phyloP scores from a whole-genome alignment of 2,113 vertebrate genomes.

The Pituophis catenifer region DNA sequence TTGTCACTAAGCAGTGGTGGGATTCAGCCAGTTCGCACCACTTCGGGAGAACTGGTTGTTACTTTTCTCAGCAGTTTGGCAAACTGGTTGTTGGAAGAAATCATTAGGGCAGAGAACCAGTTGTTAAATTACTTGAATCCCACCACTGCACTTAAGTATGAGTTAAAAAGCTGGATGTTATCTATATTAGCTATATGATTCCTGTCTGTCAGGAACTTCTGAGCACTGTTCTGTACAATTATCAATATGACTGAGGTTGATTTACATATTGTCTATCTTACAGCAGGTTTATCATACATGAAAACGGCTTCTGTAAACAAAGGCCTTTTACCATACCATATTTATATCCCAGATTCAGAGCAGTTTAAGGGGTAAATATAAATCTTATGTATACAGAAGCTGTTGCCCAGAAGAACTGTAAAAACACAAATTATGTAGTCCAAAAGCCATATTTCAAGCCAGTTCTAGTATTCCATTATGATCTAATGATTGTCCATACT shows the following conservation, averaged over 20 bases:
- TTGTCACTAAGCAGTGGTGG: neutral
- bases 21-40: too few species aligned
- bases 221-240: neutral
- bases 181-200: neutral
- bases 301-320: neutral
- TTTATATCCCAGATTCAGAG: neutral
- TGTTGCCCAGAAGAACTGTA: neutral
- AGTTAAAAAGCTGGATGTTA: neutral
- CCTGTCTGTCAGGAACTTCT: neutral
- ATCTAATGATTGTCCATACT: neutral
- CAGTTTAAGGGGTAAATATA: neutral
- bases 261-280: neutral
- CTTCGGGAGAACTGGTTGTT: too few species aligned
- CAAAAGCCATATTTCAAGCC: neutral
- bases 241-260: neutral
- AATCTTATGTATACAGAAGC: neutral
- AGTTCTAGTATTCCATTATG: neutral
- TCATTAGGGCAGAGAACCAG: too few species aligned
- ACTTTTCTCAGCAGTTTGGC: too few species aligned
- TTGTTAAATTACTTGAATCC: too few species aligned
- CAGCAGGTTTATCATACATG: neutral
- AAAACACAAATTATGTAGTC: neutral
- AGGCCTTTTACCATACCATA: neutral
- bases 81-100: too few species aligned
- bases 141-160: neutral